Conservation (phyloP, 2,113 vertebrate genomes). For the Gymnobelideus leadbeateri region DNA sequence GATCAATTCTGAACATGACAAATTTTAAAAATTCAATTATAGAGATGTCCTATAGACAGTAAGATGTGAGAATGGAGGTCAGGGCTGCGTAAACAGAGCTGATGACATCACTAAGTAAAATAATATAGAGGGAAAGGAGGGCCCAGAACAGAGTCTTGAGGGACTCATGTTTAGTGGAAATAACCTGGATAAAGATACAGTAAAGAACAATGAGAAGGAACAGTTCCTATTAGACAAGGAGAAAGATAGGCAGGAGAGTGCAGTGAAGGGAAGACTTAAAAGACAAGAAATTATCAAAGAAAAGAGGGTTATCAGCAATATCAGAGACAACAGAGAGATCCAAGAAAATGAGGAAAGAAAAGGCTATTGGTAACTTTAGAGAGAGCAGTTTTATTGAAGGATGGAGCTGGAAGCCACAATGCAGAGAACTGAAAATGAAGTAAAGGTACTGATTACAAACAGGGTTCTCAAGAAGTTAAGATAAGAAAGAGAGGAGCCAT, state of each 20-base stretch:
- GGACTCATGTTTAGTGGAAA: background rate
- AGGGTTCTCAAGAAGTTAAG: background rate
- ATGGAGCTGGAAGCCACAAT: background rate
- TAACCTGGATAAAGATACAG: background rate
- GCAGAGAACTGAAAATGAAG: background rate
- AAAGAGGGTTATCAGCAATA: background rate
- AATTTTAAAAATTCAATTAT: too few species aligned
- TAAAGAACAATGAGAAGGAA: background rate
- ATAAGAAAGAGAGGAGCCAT: background rate
- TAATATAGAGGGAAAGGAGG: background rate
- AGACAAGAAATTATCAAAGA: background rate
- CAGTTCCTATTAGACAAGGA: background rate
- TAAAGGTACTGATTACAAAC: background rate
- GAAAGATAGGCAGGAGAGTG: background rate
- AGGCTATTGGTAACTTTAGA: background rate
- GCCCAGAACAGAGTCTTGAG: background rate
- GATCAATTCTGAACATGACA: background rate
- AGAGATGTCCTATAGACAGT: too few species aligned
- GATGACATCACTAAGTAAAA: background rate
- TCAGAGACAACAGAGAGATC: background rate
- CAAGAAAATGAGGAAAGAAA: background rate
- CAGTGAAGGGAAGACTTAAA: background rate
- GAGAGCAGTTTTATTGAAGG: background rate
- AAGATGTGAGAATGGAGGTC: too few species aligned
- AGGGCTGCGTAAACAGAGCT: too few species aligned